Evolutionary conservation across 1,140 invertebrate genomes (phyloP).

Genomic region (Ylistrum balloti): DNA sequence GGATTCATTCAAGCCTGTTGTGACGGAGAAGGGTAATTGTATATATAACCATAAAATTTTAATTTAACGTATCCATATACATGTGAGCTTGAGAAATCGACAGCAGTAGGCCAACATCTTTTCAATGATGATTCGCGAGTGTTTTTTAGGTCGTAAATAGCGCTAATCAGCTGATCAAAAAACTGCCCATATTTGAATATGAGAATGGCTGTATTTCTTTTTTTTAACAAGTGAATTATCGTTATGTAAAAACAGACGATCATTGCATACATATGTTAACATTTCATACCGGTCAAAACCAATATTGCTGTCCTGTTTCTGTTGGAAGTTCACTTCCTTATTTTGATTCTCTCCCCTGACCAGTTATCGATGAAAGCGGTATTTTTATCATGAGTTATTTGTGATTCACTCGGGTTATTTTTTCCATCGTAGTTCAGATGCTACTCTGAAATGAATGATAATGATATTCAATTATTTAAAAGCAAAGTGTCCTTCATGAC

Average conservation of each 20-base stretch:
- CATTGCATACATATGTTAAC: background rate
- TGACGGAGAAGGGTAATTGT: conserved; percentile 67
- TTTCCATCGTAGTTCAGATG: too few species aligned
- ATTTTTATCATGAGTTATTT: too few species aligned
- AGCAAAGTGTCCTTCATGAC: too few species aligned
- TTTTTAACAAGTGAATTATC: background rate
- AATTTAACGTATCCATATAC: background rate
- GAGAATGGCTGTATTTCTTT: background rate
- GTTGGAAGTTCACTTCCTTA: background rate
- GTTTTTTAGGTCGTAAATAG: background rate
- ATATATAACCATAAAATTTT: background rate
- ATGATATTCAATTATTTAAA: too few species aligned
- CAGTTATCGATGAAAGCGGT: too few species aligned
- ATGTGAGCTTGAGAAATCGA: background rate
- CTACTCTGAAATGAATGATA: too few species aligned
- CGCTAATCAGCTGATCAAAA: conserved; percentile 4
- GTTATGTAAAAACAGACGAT: background rate
- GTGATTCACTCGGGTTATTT: too few species aligned
- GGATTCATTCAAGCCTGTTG: conserved; percentile 63
- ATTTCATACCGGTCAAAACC: background rate
- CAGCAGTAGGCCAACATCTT: background rate
- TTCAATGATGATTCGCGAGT: background rate
- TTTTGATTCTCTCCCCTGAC: conserved; percentile 21
- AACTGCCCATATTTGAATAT: background rate
- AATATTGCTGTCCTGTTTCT: background rate